Base-by-base conservation (phyloP, 2,113 vertebrate genomes). In the Hypomesus transpacificus region DNA sequence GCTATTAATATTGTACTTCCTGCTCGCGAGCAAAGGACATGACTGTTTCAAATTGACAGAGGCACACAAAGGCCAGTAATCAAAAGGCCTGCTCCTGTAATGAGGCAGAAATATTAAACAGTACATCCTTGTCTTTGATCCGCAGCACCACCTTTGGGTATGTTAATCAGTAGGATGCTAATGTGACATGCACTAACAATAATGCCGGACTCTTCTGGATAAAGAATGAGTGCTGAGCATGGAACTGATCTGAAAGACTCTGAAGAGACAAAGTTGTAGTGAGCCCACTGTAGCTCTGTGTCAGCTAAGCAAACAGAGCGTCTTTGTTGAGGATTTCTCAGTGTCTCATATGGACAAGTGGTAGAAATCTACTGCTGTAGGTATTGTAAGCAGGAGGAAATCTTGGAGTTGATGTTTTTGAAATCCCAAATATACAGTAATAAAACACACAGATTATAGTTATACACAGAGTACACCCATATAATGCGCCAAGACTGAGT, bases 101-200 rank as follows among this genome's bases (percentile, higher is more conserved):
- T 85, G 86, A 90, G 81, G 82, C 71, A 80, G 86, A 87, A 89
- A 87, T 88, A 88, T 89, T 86, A 85, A 88, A 85, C 75, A 82
- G 84, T 79, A 84, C 87, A 87, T 87, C 69, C 72, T 80, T 82
- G 84, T 74, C 84, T 91, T 91, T 90, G 87, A 90, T 91, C 86
- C 76, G 20, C 24, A 8, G 66, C 78, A 81, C 72, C 85, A 87
- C 86, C 88, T 90, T 85, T 87, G 84, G 85, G 80, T 78, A 78
- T 85, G 85, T 85, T 90, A 89, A 89, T 86, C 81, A 87, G 79
- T 70, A 26, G 11, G 71, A 87, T 85, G 88, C 78, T 89, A 88
- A 91, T 85, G 77, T 74, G 64, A 70, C 69, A 68, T 57, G 73
- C 56, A 66, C 84, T 74, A 83, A 87, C 82, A 85, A 80, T 82